A percentile compares a stretch with the other conserved stretches of the same genome.
Evolutionary conservation across 37 sponge, comb jelly and placozoan species (phyloP).

Genomic region (Aplysina aerophoba): DNA sequence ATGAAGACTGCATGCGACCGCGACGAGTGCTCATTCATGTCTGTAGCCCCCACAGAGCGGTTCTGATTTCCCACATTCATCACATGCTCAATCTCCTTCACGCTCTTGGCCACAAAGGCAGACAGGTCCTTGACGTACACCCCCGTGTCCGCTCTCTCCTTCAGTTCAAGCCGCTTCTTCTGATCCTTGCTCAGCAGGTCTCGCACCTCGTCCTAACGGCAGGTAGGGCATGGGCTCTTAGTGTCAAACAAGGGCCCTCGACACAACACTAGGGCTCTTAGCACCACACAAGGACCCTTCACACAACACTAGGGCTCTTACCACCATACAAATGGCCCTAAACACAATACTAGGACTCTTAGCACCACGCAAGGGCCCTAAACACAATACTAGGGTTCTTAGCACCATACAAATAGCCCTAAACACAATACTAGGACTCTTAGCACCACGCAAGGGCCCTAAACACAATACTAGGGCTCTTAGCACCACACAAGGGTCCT

Average conservation of each 20-base stretch:
- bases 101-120: conserved; percentile 95
- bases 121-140: conserved; percentile 96
- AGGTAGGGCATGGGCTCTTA: not conserved
- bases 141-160: conserved; percentile 95
- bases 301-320: no score
- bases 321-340: no score
- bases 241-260: not conserved
- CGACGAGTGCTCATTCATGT: conserved; percentile 99
- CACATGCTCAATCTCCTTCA: conserved; percentile 97
- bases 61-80: conserved; percentile 97
- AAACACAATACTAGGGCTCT: no score
- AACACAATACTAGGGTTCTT: no score
- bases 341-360: no score
- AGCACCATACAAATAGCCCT: no score
- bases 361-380: no score
- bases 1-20: conserved; percentile 98
- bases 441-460: no score
- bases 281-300: no score
- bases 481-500: no score
- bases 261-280: not conserved
- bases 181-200: conserved; percentile 97
- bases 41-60: conserved; percentile 90
- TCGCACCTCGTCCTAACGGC: conserved; percentile 83
- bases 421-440: no score
- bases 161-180: conserved; percentile 83